Evolutionary conservation across 1,140 invertebrate genomes (phyloP), one percentile per base, ranked within the genome.

Genomic region (Euwallacea fornicatus): DNA sequence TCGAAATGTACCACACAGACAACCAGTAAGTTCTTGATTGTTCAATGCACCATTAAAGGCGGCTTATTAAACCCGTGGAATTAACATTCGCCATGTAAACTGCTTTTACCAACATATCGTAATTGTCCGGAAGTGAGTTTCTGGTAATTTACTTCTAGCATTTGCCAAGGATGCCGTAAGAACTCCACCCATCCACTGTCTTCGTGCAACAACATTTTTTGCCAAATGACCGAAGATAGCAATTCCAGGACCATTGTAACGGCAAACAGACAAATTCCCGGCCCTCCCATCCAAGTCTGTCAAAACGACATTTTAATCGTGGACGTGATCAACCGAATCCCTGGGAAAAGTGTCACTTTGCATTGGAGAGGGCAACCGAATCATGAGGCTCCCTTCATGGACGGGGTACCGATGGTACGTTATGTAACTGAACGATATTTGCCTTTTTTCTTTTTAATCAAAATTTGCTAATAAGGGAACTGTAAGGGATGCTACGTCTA

Each of bases 301-400:
- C 86, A 94, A 78, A 92, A 93, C 76, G 94, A 96, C 77, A 92
- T 91, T 6, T 82, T 96, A 6, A 87, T 95, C 0, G 89, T 95
- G 0, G 92, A 95, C 81, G 89, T 96, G 0, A 86, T 90, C 0
- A 95, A 96, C 78, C 85, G 89, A 64, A 84, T 94, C 16, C 86
- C 87, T 3, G 88, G 90, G 2, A 89, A 93, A 74, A 85, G 87
- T 0, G 83, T 89, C 0, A 86, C 90, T 0, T 85, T 96, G 56
- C 94, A 96, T 79, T 96, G 93, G 92, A 87, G 93, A 66, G 93
- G 94, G 0, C 86, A 94, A 59, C 86, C 88, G 0, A 92, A 94
- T 82, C 81, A 83, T 8, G 91, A 90, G 73, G 90, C 91, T 0
- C 92, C 91, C 0, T 90, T 89, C 74, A 94, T 94, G 91, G 94